Base-by-base conservation (phyloP, 92 coral and sea anemone genomes). In the Porites evermanni region DNA sequence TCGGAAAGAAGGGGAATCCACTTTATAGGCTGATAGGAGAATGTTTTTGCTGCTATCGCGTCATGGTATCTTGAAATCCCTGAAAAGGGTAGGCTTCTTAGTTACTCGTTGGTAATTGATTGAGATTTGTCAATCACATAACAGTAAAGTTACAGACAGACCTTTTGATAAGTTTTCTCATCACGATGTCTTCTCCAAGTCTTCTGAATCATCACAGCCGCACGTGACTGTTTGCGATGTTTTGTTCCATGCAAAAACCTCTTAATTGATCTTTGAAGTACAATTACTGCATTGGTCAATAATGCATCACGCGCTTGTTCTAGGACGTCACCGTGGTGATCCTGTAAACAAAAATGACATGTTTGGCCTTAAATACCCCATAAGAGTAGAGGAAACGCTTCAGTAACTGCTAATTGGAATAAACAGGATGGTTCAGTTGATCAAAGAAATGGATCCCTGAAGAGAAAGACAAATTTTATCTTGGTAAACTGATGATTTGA, bases 221-320 rank as follows among this genome's bases (percentile, higher is more conserved):
- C 89, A 65, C 87, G 59, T 53, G 90, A 77, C 81, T 79, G 70
- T 51, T 58, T 53, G 38, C 77, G 84, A 9, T 75, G 86, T 52
- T 88, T 85, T n/a, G 89, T 89, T 21, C 59, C 84, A 23, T 84
- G 82, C 67, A 94, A 76, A 72, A 82, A 96, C 44, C 93, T 88
- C 65, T 93, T 95, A 52, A 91, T 88, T 7, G 90, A 83, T 67
- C 98, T 92, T 75, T 96, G 99, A n/a, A 96, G 94, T 70, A 95
- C 69, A 47, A 96, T 84, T 21, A 96, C 97, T 84, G 94, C 95
- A 67, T 89, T 88, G 76, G 94, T 86, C 81, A 96, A 92, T 20
- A 95, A 89, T 17, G 86, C 89, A 87, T 91, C 91, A n/a, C 99
- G 92, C 73, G 94, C 92, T 53, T 75, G 89, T 84, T 96, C 99